These are phyloP conservation scores for Xenotilapia caudafasciata DNA, from an alignment of 2,113 vertebrate species.

Conservation along the genomic window DNA sequence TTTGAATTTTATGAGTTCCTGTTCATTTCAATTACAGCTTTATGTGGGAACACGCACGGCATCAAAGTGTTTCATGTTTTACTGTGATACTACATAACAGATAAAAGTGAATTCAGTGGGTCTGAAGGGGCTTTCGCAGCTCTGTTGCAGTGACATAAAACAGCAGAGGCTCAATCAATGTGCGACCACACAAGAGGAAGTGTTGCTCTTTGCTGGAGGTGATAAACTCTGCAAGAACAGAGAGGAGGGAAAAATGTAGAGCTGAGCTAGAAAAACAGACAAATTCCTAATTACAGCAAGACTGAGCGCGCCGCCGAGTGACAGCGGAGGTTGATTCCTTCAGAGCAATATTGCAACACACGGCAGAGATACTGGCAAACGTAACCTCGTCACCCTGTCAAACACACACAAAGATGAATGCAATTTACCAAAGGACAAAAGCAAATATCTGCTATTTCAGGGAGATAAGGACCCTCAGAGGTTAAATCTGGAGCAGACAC, in stretches of 20 bases:
- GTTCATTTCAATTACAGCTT: not conserved
- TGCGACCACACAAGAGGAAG: constrained; percentile 9
- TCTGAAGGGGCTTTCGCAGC: not conserved
- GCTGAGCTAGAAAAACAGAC: not conserved
- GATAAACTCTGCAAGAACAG: not conserved
- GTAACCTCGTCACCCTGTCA: not conserved
- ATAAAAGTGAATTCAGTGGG: not conserved
- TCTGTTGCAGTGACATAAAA: not conserved
- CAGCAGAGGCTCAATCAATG: constrained; percentile 3
- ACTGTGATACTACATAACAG: not conserved
- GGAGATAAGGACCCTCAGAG: not conserved
- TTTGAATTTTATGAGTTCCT: not conserved
- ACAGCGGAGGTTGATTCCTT: not conserved
- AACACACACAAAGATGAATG: not conserved
- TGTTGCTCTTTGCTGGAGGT: not conserved
- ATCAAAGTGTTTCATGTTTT: not conserved
- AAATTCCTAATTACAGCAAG: not conserved
- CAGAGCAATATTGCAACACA: not conserved
- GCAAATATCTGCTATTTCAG: not conserved
- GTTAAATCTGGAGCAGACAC: not conserved
- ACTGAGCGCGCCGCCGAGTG: not conserved
- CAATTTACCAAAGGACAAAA: not conserved
- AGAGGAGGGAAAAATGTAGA: not conserved
- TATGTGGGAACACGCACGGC: not conserved
- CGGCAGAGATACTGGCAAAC: not conserved